Evolutionary conservation across 1,140 invertebrate species (phyloP).

Genomic region (Bathynomus jamesi): DNA sequence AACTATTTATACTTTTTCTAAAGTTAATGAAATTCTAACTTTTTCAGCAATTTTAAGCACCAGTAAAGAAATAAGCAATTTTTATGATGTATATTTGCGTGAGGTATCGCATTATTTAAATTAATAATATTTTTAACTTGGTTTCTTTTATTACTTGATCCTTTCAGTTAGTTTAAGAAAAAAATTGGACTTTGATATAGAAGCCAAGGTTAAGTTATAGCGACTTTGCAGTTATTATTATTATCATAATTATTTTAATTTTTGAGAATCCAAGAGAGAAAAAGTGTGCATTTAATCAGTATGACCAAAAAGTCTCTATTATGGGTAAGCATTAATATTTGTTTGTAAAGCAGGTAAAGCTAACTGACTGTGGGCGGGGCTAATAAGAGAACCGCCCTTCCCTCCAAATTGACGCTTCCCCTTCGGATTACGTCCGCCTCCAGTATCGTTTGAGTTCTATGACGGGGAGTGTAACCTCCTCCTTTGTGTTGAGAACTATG

Average conservation of each 20-base stretch:
- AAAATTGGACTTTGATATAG: too few relatives aligned
- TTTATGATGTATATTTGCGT: too few relatives aligned
- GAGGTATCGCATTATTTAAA: too few relatives aligned
- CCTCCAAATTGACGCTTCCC: background rate
- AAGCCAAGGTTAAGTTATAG: background rate
- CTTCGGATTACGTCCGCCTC: background rate
- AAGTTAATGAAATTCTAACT: too few relatives aligned
- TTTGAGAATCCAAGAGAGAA: too few relatives aligned
- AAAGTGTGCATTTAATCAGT: background rate
- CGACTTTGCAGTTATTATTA: too few relatives aligned
- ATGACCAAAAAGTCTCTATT: background rate
- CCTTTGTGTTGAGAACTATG: background rate
- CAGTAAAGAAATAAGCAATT: too few relatives aligned
- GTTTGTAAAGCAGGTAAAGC: background rate
- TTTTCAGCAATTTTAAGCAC: too few relatives aligned
- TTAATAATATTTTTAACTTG: too few relatives aligned
- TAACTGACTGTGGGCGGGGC: background rate
- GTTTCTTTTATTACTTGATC: too few relatives aligned
- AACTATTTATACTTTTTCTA: too few relatives aligned
- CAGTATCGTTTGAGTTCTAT: conserved; percentile 1
- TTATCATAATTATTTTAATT: too few relatives aligned
- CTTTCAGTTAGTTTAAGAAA: background rate
- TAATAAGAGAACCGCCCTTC: background rate
- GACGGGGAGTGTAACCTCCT: background rate
- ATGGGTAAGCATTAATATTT: background rate